Conservation (phyloP, 2,113 vertebrate genomes). For the Taurulus bubalis region DNA sequence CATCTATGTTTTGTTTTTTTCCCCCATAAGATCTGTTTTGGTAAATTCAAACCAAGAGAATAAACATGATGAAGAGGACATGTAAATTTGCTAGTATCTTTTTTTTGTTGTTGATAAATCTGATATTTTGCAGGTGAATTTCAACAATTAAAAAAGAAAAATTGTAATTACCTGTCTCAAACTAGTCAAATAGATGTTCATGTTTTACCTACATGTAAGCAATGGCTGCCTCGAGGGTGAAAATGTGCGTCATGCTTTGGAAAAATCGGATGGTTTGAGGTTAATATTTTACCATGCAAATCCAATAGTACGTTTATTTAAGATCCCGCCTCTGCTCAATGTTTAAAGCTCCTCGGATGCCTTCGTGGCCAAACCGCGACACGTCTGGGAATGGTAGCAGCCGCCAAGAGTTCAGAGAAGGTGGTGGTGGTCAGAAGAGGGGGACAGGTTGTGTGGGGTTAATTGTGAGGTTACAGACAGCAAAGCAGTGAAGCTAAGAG, state of each 20-base stretch:
- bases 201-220: neutral
- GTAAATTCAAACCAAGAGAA: neutral
- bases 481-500: constrained; percentile 68
- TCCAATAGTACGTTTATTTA: constrained; percentile 3
- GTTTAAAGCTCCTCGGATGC: constrained; percentile 21
- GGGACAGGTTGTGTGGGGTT: constrained; percentile 35
- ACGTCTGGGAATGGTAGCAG: constrained; percentile 21
- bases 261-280: neutral
- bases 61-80: neutral
- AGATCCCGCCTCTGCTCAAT: constrained; percentile 9
- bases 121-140: neutral
- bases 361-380: neutral
- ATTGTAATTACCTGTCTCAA: neutral
- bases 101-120: neutral
- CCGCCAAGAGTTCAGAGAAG: constrained; percentile 15
- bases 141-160: neutral
- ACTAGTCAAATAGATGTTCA: neutral
- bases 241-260: neutral
- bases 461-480: constrained; percentile 67
- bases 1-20: neutral
- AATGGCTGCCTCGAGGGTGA: neutral
- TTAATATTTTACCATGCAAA: constrained; percentile 35
- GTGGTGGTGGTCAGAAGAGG: constrained; percentile 38
- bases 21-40: neutral
- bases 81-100: neutral